Conservation (phyloP, 2,113 vertebrate species). For the Takifugu flavidus region DNA sequence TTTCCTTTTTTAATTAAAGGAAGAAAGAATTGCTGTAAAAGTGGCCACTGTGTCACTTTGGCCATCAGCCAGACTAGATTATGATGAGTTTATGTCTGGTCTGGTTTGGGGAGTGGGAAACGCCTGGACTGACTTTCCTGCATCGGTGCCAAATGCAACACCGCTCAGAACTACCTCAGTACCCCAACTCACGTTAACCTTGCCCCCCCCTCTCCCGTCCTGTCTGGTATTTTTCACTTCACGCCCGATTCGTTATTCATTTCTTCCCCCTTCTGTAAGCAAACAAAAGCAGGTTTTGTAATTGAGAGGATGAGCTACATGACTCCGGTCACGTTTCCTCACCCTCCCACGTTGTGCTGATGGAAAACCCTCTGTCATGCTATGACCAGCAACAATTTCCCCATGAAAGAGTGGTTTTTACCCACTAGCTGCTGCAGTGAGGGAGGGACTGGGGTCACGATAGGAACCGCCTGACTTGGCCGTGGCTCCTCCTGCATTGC, state of each 20-base stretch:
- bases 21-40: conserved; percentile 5
- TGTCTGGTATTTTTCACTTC: conserved; percentile 1
- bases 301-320: neutral
- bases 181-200: conserved; percentile 13
- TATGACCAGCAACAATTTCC: conserved; percentile 40
- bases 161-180: conserved; percentile 21
- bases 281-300: too few relatives aligned
- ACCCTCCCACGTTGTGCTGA: conserved; percentile 13
- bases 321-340: conserved; percentile 24
- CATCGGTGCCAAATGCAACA: conserved; percentile 51
- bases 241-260: conserved; percentile 13
- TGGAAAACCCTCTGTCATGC: conserved; percentile 61
- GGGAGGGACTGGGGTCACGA: conserved; percentile 44
- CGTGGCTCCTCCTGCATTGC: conserved; percentile 32
- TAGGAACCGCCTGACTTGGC: conserved; percentile 39
- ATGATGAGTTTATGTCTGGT: conserved; percentile 59
- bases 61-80: conserved; percentile 35
- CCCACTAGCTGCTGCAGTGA: conserved; percentile 42
- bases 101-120: conserved; percentile 35
- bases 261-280: neutral
- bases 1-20: neutral
- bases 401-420: conserved; percentile 49
- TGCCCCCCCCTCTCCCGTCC: conserved; percentile 7
- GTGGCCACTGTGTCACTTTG: conserved; percentile 20
- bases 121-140: conserved; percentile 45